A percentile compares a stretch with the other conserved stretches of the same genome.
Evolutionary conservation across 92 coral and sea anemone genomes (phyloP).

Genomic region (Hydrozoanthus gracilis): DNA sequence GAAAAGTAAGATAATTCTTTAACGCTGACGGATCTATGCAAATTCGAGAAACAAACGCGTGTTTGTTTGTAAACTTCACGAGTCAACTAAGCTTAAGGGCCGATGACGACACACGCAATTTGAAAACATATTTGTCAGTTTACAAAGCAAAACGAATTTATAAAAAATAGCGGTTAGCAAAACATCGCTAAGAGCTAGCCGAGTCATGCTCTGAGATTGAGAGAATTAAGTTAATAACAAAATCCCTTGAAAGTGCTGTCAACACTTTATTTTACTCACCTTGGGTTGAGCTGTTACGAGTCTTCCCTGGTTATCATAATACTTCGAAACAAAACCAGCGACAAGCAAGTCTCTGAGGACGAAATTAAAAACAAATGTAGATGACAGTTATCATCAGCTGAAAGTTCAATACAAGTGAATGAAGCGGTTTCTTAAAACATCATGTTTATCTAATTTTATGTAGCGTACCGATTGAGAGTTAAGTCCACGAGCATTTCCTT

Average conservation of each 20-base stretch:
- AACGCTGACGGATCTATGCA: no score
- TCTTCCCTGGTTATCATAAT: constrained; percentile 7
- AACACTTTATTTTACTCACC: constrained; percentile 22
- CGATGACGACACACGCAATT: no score
- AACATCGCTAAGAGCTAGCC: no score
- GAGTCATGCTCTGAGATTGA: neutral
- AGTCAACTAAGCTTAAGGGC: no score
- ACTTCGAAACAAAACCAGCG: constrained; percentile 29
- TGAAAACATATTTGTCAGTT: no score
- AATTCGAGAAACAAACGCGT: no score
- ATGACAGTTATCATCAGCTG: neutral
- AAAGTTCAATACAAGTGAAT: neutral
- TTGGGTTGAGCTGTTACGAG: constrained; percentile 6
- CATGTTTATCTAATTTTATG: neutral
- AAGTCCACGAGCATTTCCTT: constrained; percentile 20
- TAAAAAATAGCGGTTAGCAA: no score
- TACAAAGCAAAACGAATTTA: no score
- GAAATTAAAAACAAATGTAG: neutral
- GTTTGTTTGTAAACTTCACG: no score
- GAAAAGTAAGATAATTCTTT: no score
- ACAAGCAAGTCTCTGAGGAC: constrained; percentile 12
- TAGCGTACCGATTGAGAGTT: constrained; percentile 42
- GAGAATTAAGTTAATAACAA: neutral
- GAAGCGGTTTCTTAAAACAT: neutral
- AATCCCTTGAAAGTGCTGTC: neutral